These are phyloP conservation scores for Lepidothrix coronata DNA, from an alignment of 2,113 vertebrate genomes.

Conservation along the genomic window DNA sequence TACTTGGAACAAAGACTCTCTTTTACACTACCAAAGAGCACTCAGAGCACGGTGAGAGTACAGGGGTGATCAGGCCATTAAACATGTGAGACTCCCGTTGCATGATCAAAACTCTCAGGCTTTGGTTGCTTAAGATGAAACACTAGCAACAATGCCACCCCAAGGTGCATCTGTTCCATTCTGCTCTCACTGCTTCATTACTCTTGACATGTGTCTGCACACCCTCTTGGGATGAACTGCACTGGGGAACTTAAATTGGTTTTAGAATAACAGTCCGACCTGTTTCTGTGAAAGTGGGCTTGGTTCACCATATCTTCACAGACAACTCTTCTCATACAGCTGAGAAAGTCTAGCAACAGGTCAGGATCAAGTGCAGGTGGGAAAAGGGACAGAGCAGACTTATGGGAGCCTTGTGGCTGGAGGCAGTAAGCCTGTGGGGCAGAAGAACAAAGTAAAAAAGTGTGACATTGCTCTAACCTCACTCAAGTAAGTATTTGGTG, in stretches of 20 bases:
- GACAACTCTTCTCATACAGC: neutral
- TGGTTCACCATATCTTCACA: neutral
- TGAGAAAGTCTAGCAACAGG: neutral
- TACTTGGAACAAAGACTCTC: neutral
- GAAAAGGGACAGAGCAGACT: neutral
- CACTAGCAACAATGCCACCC: neutral
- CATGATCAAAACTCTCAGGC: neutral
- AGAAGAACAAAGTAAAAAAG: neutral
- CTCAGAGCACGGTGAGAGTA: neutral
- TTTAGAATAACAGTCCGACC: neutral
- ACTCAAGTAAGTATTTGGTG: neutral
- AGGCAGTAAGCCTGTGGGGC: neutral
- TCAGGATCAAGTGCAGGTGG: neutral
- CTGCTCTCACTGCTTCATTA: neutral
- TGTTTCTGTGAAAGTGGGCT: neutral
- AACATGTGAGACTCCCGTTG: neutral
- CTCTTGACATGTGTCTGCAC: neutral
- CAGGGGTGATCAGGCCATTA: neutral
- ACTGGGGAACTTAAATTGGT: neutral
- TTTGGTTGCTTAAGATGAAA: neutral
- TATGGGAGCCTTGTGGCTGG: neutral
- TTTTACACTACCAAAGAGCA: neutral
- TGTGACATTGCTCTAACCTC: neutral
- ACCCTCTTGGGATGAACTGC: neutral
- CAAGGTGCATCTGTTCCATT: neutral